phyloP scores from a whole-genome alignment of 2,888 invertebrate species.

The Busseola fusca region DNA sequence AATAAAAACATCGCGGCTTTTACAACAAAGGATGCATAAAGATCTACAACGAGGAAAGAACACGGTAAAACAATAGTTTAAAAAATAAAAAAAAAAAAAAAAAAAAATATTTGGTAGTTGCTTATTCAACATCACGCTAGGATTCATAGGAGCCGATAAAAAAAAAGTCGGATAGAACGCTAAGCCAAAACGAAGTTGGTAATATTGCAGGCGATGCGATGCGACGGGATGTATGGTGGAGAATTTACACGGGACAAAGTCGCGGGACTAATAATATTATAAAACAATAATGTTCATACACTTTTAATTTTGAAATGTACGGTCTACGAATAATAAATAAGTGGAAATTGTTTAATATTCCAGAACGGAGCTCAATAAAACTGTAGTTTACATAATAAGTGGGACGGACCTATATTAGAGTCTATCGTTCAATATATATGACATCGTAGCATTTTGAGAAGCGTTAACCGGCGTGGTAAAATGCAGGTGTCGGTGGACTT shows the following conservation, averaged over 20 bases:
- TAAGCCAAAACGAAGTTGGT: not conserved
- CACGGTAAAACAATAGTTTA: too few relatives aligned
- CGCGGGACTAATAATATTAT: not conserved
- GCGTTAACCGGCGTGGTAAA: conserved; percentile 26
- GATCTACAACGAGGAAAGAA: too few relatives aligned
- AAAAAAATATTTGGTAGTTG: too few relatives aligned
- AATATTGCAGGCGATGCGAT: not conserved
- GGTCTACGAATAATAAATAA: not conserved
- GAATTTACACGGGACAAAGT: not conserved
- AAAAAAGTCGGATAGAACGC: not conserved
- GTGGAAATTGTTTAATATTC: conserved; percentile 1
- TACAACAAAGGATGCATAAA: too few relatives aligned
- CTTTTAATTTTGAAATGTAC: not conserved
- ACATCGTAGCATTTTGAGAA: conserved; percentile 20
- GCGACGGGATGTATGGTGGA: not conserved
- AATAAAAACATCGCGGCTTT: too few relatives aligned
- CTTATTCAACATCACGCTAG: not conserved
- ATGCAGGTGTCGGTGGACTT: conserved; percentile 17
- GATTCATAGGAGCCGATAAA: not conserved
- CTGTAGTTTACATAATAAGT: conserved; percentile 1
- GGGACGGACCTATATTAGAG: not conserved
- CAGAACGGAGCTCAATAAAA: not conserved
- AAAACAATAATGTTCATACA: not conserved
- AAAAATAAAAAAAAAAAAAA: too few relatives aligned
- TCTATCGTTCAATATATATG: conserved; percentile 14